Evolutionary conservation across 2,797 vertebrate genomes (phyloP).

Genomic region (Nannoperca australis): DNA sequence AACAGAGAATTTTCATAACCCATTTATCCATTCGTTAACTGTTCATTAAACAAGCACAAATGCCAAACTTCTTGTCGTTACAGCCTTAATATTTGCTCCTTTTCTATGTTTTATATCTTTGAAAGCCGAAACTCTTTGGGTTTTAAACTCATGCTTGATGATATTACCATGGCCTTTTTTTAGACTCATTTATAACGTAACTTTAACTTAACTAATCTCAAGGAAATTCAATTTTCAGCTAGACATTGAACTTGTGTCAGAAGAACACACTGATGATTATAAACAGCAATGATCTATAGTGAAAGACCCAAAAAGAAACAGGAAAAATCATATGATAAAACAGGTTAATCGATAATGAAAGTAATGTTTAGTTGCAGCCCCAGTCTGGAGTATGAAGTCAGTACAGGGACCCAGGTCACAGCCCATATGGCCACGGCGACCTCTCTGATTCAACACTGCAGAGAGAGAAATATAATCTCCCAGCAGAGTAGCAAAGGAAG

Average conservation of each 20-base stretch:
- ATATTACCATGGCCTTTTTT: background rate
- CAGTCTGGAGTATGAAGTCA: background rate
- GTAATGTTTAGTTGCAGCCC: background rate
- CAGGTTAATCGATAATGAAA: slow-evolving; percentile 6
- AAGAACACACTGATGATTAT: background rate
- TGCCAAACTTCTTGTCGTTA: background rate
- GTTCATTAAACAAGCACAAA: background rate
- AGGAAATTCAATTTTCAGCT: background rate
- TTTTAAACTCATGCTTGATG: background rate
- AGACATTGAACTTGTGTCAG: background rate
- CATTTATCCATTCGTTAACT: background rate
- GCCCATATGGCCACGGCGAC: slow-evolving; percentile 47
- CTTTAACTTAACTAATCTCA: background rate
- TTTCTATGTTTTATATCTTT: background rate
- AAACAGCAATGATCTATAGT: background rate
- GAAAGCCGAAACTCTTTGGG: background rate
- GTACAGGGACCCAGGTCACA: slow-evolving; percentile 44
- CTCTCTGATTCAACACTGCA: slow-evolving; percentile 41
- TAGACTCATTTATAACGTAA: background rate
- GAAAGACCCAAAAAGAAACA: background rate
- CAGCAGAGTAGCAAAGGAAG: slow-evolving; percentile 74
- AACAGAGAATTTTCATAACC: background rate
- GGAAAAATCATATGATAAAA: background rate
- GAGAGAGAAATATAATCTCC: slow-evolving; percentile 72
- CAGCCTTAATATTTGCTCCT: no score